phyloP scores from a whole-genome alignment of 2,888 invertebrate species.

The Rhaphigaster nebulosa region DNA sequence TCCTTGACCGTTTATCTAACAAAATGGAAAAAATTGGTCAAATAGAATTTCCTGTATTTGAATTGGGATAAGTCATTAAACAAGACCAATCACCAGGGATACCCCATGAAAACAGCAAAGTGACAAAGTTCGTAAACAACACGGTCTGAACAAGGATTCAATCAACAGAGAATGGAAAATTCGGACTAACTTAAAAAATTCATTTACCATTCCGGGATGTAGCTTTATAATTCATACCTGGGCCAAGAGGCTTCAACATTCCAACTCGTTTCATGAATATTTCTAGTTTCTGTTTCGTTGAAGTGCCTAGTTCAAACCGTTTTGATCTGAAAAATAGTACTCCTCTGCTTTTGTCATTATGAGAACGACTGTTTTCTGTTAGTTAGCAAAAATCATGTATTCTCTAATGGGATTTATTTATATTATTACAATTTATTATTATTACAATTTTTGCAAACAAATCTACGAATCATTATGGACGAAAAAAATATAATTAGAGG shows the following conservation, averaged over 20 bases:
- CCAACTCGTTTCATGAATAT: constrained; percentile 42
- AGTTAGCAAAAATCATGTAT: too few relatives aligned
- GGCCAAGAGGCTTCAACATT: constrained; percentile 43
- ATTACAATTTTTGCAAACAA: too few relatives aligned
- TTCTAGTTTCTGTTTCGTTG: background rate
- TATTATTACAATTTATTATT: too few relatives aligned
- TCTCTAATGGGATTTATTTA: too few relatives aligned
- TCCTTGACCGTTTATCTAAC: too few relatives aligned
- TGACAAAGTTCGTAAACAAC: background rate
- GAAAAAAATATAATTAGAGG: too few relatives aligned
- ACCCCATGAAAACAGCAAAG: background rate
- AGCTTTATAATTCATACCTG: constrained; percentile 40
- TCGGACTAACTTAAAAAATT: constrained; percentile 13
- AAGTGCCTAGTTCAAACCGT: background rate
- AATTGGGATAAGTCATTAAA: background rate
- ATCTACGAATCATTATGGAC: too few relatives aligned
- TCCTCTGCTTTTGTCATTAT: background rate
- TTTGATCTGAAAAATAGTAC: background rate
- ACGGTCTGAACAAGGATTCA: background rate
- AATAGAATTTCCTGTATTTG: too few relatives aligned
- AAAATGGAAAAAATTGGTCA: too few relatives aligned
- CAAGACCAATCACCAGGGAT: background rate
- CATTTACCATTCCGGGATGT: constrained; percentile 30
- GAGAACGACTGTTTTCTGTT: background rate
- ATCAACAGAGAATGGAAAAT: background rate